phyloP scores from a whole-genome alignment of 2,113 vertebrate genomes.

The Pseudorhombus dupliciocellatus region DNA sequence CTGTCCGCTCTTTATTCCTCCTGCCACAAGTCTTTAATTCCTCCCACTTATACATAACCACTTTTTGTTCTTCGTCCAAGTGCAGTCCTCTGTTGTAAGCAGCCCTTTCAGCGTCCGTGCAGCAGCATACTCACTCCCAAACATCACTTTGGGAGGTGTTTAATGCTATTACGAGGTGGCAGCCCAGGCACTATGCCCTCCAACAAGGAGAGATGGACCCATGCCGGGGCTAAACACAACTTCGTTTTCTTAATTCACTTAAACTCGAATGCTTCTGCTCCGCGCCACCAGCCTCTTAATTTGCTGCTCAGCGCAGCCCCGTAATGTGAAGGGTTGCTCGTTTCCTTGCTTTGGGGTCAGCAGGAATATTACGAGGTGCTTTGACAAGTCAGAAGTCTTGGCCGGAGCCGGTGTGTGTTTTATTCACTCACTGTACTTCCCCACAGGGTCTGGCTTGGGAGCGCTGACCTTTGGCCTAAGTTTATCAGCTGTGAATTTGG shows the following conservation, averaged over 20 bases:
- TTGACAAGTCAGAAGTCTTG: slow-evolving; percentile 54
- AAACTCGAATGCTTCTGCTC: slow-evolving; percentile 46
- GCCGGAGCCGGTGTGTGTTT: slow-evolving; percentile 35
- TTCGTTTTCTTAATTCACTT: slow-evolving; percentile 75
- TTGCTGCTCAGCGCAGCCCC: slow-evolving; percentile 42
- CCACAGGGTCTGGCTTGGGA: slow-evolving; percentile 10
- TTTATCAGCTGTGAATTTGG: slow-evolving; percentile 9
- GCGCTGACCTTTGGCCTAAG: slow-evolving; percentile 4
- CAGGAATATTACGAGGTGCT: slow-evolving; percentile 61
- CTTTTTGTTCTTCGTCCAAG: slow-evolving; percentile 39
- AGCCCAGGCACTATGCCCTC: slow-evolving; percentile 54
- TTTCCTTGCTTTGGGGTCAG: slow-evolving; percentile 62
- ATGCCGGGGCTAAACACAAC: slow-evolving; percentile 57
- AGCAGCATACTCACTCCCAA: slow-evolving; percentile 25
- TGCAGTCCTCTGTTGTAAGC: slow-evolving; percentile 30
- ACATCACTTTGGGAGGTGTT: slow-evolving; percentile 66
- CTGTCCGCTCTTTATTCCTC: slow-evolving; percentile 55
- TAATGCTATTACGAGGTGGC: slow-evolving; percentile 72
- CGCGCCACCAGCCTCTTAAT: slow-evolving; percentile 56
- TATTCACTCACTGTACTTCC: slow-evolving; percentile 27
- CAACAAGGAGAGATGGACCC: slow-evolving; percentile 54
- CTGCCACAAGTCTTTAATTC: slow-evolving; percentile 28
- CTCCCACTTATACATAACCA: background rate
- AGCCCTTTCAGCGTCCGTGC: slow-evolving; percentile 19
- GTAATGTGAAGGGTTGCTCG: slow-evolving; percentile 48